Evolutionary conservation across 2,888 invertebrate genomes (phyloP).

Genomic region (Pristionchus maxplancki): DNA sequence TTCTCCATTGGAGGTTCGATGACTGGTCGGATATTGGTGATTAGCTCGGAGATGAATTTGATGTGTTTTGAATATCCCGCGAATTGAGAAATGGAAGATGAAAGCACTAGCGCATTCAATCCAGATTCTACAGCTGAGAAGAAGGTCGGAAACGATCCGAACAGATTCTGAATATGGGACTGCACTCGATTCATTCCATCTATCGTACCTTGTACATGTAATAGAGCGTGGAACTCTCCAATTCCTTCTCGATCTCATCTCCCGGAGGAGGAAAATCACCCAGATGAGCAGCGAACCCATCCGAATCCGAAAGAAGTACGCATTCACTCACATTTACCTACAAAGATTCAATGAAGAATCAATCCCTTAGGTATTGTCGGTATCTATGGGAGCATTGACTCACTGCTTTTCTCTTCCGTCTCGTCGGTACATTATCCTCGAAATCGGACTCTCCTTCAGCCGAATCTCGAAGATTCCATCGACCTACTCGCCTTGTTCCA

Average conservation of each 20-base stretch:
- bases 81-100: slow-evolving; percentile 1
- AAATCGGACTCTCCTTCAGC: slow-evolving; percentile 51
- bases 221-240: slow-evolving; percentile 43
- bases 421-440: slow-evolving; percentile 32
- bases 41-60: slow-evolving; percentile 8
- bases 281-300: slow-evolving; percentile 44
- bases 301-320: slow-evolving; percentile 47
- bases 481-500: slow-evolving; percentile 18
- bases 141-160: slow-evolving; percentile 36
- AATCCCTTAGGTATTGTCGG: not conserved
- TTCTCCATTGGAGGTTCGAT: slow-evolving; percentile 32
- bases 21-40: not conserved
- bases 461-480: slow-evolving; percentile 35
- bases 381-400: not conserved
- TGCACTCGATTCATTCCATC: not conserved
- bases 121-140: slow-evolving; percentile 38
- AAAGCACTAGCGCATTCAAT: slow-evolving; percentile 26
- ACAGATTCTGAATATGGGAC: slow-evolving; percentile 5
- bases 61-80: not conserved
- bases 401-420: slow-evolving; percentile 27
- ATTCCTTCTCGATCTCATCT: slow-evolving; percentile 42
- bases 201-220: slow-evolving; percentile 45
- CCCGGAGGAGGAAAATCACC: slow-evolving; percentile 45
- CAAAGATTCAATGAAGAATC: not conserved
- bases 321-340: slow-evolving; percentile 34